Evolutionary conservation across 2,797 vertebrate species (phyloP), one percentile per base, ranked within the genome.

Genomic region (Chaenodraco wilsoni): DNA sequence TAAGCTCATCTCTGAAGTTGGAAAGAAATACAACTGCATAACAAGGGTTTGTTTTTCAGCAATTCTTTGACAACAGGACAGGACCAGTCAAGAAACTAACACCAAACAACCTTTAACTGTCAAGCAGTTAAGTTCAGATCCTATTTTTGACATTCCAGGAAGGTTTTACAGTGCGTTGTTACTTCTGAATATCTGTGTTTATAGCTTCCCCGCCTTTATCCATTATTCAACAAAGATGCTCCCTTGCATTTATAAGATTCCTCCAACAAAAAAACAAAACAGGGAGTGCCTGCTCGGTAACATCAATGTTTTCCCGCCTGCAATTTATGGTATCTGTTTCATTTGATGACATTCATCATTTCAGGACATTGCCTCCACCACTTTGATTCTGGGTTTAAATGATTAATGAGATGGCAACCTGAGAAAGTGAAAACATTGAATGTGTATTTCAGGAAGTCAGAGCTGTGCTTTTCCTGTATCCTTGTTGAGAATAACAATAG

Each of bases 151-250:
- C 74, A 82, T 83, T 82, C 63, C 27, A 65, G 54, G 65, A 79
- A 86, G 61, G 69, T 85, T 83, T 79, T 76, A 72, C 72, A 79
- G 67, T 60, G 62, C 37, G 55, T 77, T 79, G 49, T 74, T 83
- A 70, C 68, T 81, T 85, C 75, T 82, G 67, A 81, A 78, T 84
- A 86, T 76, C 80, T 71, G 40, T 89, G 83, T 92, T 89, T 85
- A 88, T 88, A 68, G 70, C 83, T 83, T 86, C 79, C 65, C 54
- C 79, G 41, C 44, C 75, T 79, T 82, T 81, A 91, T 93, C 74
- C 88, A 94, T 92, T 86, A 91, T 92, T 90, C 86, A 93, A 81
- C 80, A 87, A 73, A 82, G 82, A 85, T 70, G 64, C 75, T 50
- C 63, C 51, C 72, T 72, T 79, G 64, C 76, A 78, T 88, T 89